A percentile compares a stretch with the other conserved stretches of the same genome.
phyloP scores from a whole-genome alignment of 2,888 invertebrate species.

The Drosophila atripex region DNA sequence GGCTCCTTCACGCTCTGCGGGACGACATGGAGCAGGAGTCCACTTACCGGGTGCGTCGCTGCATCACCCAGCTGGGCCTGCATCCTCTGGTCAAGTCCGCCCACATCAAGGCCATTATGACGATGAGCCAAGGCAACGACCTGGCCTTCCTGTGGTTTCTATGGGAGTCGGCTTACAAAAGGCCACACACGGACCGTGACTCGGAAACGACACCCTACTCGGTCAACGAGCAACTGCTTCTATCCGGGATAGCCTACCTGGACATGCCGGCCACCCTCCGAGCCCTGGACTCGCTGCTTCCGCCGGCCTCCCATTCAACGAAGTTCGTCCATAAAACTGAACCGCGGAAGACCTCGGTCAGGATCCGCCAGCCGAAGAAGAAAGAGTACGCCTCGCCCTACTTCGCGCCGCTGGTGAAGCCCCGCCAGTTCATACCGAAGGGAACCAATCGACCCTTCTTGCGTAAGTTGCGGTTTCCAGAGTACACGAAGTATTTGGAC shows the following conservation, averaged over 20 bases:
- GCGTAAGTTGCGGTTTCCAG: conserved; percentile 13
- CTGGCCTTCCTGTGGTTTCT: conserved; percentile 83
- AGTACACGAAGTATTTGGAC: conserved; percentile 34
- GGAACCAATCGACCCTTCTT: neutral
- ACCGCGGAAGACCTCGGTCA: neutral
- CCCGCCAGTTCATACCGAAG: conserved; percentile 17
- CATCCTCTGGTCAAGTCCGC: conserved; percentile 58
- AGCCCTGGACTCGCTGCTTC: conserved; percentile 80
- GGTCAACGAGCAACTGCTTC: conserved; percentile 81
- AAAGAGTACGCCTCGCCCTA: conserved; percentile 34
- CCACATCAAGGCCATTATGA: conserved; percentile 64
- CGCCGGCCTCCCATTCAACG: conserved; percentile 55
- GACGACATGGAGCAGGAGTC: conserved; percentile 80
- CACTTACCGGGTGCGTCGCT: conserved; percentile 64
- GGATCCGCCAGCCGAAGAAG: fast-evolving
- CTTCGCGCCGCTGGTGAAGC: conserved; percentile 32
- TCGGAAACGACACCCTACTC: conserved; percentile 35
- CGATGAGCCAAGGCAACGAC: conserved; percentile 78
- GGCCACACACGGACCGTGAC: neutral
- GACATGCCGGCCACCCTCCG: conserved; percentile 81
- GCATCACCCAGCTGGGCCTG: conserved; percentile 66
- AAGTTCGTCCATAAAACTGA: conserved; percentile 1
- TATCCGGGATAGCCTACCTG: conserved; percentile 80
- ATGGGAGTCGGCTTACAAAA: conserved; percentile 79
- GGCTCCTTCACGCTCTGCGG: conserved; percentile 69